phyloP scores from a whole-genome alignment of 1,140 invertebrate species.

The Adelges cooleyi region DNA sequence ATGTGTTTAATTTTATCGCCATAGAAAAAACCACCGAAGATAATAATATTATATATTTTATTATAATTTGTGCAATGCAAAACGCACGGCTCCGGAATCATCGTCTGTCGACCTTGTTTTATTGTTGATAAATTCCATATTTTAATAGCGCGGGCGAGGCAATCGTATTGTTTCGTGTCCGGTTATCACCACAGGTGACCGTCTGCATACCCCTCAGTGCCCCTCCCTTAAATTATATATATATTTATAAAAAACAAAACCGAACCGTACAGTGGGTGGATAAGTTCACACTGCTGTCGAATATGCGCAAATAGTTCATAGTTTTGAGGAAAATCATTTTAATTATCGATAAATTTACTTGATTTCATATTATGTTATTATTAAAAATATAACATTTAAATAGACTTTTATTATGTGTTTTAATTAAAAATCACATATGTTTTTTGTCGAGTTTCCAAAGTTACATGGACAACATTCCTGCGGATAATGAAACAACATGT shows the following conservation, averaged over 20 bases:
- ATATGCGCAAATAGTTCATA: no score
- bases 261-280: neutral
- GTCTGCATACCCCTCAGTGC: constrained; percentile 1
- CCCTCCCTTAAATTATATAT: neutral
- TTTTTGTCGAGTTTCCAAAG: no score
- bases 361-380: no score
- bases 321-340: no score
- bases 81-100: neutral
- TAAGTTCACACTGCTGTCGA: neutral
- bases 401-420: no score
- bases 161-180: constrained; percentile 14
- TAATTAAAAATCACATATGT: no score
- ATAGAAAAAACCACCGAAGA: neutral
- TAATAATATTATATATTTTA: no score
- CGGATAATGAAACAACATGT: no score
- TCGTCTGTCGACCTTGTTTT: constrained; percentile 10
- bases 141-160: neutral
- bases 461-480: no score
- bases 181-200: constrained; percentile 18
- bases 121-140: constrained; percentile 11
- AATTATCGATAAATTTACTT: no score
- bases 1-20: constrained; percentile 2
- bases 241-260: neutral
- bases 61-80: no score
- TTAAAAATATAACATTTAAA: no score